Evolutionary conservation across 2,113 vertebrate species (phyloP), one percentile per base, ranked within the genome.

Genomic region (Naja naja): DNA sequence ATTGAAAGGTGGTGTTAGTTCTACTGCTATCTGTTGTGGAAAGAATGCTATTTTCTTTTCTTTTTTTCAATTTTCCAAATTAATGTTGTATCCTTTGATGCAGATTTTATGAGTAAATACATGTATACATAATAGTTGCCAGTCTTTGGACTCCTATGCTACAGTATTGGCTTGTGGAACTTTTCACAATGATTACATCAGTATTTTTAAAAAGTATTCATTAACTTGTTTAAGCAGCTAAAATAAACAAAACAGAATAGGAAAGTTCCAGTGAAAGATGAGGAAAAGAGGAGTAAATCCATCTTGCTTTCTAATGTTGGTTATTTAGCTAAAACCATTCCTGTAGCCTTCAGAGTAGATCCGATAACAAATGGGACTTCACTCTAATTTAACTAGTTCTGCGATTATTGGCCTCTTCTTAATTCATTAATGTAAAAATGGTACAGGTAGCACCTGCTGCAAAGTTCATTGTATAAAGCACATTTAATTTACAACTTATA

Each of bases 201-300:
- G 69, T 52, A 86, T 94, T 91, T 94, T 53, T 20, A 81, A 58
- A 60, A 39, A 18, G 1, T 74, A 43, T 34, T 60, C 25, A 89
- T 91, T 58, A 91, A 54, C 64, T 92, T 91, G 87, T 39, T n/a
- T 22, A 87, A 94, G 85, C 0, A 92, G 91, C 27, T 93, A 91
- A 93, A 94, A 89, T 94, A 91, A 91, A 93, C 94, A 87, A 95
- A 96, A 93, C 87, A 88, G 39, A 90, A 56, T 54, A n/a, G 18
- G 69, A 87, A 88, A 34, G 69, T 20, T 47, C 23, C 22, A 7
- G 22, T 39, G 39, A 16, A 85, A 58, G 20, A 6, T 4, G 20
- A 22, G 14, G 7, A n/a, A 69, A 20, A 49, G 10, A 34, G 14
- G 49, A 53, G 30, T 8, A 89, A 55, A 94, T 95, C 5, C 12